phyloP scores from a whole-genome alignment of 2,888 invertebrate genomes.

The Hirtodrosophila cameraria region DNA sequence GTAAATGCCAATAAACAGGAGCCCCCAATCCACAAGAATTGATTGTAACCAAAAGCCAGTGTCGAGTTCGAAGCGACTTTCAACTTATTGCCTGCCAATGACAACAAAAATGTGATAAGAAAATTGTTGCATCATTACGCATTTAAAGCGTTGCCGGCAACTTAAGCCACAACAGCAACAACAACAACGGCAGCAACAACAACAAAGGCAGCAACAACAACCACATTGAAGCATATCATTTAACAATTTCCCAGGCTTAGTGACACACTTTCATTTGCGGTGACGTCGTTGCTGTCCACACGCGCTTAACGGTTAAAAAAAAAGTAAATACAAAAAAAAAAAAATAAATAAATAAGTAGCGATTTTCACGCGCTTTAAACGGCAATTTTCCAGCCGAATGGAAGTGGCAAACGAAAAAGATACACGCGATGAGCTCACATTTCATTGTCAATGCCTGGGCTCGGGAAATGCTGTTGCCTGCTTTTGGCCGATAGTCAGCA shows the following conservation, averaged over 20 bases:
- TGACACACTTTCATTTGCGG: constrained; percentile 73
- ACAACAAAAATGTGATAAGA: constrained; percentile 67
- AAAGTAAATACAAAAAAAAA: neutral
- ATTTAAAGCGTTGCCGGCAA: constrained; percentile 45
- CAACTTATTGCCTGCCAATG: constrained; percentile 37
- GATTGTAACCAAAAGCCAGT: constrained; percentile 19
- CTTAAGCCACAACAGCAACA: constrained; percentile 14
- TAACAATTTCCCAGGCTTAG: constrained; percentile 74
- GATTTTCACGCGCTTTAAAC: constrained; percentile 64
- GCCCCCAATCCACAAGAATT: constrained; percentile 26
- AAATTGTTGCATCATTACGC: constrained; percentile 77
- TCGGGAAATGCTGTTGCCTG: constrained; percentile 20
- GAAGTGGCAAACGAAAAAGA: constrained; percentile 53
- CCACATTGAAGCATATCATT: constrained; percentile 43
- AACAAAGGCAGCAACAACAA: constrained; percentile 13
- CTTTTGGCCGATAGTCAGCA: constrained; percentile 33
- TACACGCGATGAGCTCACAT: constrained; percentile 72
- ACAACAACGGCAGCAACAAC: constrained; percentile 12
- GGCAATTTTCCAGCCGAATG: constrained; percentile 71
- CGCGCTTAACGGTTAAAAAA: constrained; percentile 58
- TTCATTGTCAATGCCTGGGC: constrained; percentile 67
- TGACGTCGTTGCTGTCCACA: constrained; percentile 57
- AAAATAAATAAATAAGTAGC: constrained; percentile 8
- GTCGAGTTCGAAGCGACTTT: constrained; percentile 1
- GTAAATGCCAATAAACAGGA: constrained; percentile 42